Evolutionary conservation across 2,113 vertebrate genomes (phyloP), one percentile per base, ranked within the genome.

Genomic region (Prunella himalayana): DNA sequence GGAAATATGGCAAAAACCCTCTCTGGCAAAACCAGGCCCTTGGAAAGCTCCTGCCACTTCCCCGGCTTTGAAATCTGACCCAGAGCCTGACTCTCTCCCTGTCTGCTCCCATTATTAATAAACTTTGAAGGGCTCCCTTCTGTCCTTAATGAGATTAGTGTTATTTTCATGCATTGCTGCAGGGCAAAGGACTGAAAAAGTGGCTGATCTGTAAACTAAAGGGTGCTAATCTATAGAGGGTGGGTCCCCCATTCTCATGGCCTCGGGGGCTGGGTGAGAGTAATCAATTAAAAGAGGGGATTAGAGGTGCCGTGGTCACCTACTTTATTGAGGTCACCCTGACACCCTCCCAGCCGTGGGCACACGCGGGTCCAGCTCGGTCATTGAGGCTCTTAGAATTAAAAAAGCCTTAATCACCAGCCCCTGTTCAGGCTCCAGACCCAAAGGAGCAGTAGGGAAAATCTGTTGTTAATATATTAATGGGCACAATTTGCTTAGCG

Each of bases 131-230:
- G 95, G 92, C 93, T 96, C 95, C 95, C 95, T 97, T 97, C 97
- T 97, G 95, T 83, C 97, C 96, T 90, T 97, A 97, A 97, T 97
- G 97, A 97, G 97, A 97, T 97, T 97, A 97, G 97, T 96, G 96
- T 96, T 95, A 97, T 97, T 97, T 97, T 96, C 96, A 96, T 97
- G 96, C 94, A 44, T 96, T 92, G 96, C 96, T 93, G 92, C 95
- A 76, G 96, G 96, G 94, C 96, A 92, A 42, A 93, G 92, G 94
- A 89, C 86, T 95, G 92, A 76, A 96, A 71, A 93, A 92, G 91
- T 93, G 96, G 93, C 94, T 94, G 96, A 95, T 94, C 95, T 97
- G 96, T 97, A 96, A 97, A 97, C 95, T 78, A 97, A 97, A 97
- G 96, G 96, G 96, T 97, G 97, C 95, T 97, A 97, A 97, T 97